Base-by-base conservation (phyloP, 2,888 invertebrate genomes). In the Habrosyne pyritoides region DNA sequence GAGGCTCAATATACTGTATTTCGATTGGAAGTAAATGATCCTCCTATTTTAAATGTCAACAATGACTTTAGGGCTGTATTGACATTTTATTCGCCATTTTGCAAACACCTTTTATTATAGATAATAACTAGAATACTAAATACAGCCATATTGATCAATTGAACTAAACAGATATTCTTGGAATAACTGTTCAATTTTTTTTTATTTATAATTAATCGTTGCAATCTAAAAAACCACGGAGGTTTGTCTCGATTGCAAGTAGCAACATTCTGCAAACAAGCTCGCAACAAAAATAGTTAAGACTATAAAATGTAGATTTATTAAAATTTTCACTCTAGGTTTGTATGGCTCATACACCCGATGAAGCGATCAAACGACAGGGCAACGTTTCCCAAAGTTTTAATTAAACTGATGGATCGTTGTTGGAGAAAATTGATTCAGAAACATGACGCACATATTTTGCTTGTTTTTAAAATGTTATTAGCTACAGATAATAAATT, bases 1-100 rank as follows among this genome's bases (percentile, higher is more conserved):
- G 47, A 51, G 51, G 51, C 14, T 30, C 51, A 28, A 51, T 54
- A 46, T 54, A 49, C 30, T 18, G 18, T 30, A 30, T 7, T 30
- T 14, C 49, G 10, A 28, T 28, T 10, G 10, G 18, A 28, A 8
- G 28, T 50, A 21, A 21, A 42, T 42, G 42, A 42, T 42, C 14
- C 50, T 10, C 28, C 28, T 30, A 3, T 28, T 14, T 10, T 28
- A 30, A 50, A 50, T 50, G 50, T 7, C 50, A 50, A 50, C 28
- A 12, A 30, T 50, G 28, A 18, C 28, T 28, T 18, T 28, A 28
- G 50, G 26, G 49, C n/a, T 18, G 42, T 42, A 14, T 42, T 42
- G 42, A 6, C 42, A 42, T 42, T 42, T n/a, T 18, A 42, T 42
- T 42, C 8, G 8, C 6, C 18, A 8, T 42, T 42, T 42, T 8